phyloP scores from a whole-genome alignment of 2,113 vertebrate species.

The Lepus europaeus region DNA sequence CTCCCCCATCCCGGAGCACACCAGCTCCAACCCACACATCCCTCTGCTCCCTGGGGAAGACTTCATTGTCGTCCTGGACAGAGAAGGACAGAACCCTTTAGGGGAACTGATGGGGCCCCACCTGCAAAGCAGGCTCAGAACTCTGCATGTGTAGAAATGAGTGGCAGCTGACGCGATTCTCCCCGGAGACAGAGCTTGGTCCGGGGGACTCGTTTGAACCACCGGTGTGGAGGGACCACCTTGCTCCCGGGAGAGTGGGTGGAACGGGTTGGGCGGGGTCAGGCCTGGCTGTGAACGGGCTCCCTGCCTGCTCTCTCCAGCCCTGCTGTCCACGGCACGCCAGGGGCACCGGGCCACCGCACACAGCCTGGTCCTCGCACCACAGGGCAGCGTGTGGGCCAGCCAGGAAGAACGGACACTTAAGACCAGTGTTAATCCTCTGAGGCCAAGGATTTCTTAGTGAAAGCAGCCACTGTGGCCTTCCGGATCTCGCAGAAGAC shows the following conservation, averaged over 20 bases:
- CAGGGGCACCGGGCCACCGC: not conserved
- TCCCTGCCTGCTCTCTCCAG: not conserved
- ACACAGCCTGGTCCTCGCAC: not conserved
- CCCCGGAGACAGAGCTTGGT: no score
- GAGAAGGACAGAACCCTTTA: not conserved
- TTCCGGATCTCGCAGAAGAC: not conserved
- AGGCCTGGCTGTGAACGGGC: no score
- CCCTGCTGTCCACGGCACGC: no score
- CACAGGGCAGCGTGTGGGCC: no score
- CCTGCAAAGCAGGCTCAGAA: not conserved
- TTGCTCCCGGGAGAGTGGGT: no score
- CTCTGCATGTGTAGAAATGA: not conserved
- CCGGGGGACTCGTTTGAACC: not conserved
- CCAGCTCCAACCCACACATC: no score
- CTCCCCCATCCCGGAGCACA: no score
- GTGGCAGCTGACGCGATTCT: not conserved
- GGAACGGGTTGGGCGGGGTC: no score
- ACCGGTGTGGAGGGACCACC: no score
- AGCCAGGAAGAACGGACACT: not conserved
- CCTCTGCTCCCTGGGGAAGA: no score
- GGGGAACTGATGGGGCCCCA: not conserved
- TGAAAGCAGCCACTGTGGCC: not conserved
- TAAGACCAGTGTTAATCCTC: not conserved
- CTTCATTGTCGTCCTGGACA: no score
- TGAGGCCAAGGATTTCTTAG: not conserved